Evolutionary conservation across 2,888 invertebrate genomes (phyloP).

Genomic region (Hypomecis atomaria): DNA sequence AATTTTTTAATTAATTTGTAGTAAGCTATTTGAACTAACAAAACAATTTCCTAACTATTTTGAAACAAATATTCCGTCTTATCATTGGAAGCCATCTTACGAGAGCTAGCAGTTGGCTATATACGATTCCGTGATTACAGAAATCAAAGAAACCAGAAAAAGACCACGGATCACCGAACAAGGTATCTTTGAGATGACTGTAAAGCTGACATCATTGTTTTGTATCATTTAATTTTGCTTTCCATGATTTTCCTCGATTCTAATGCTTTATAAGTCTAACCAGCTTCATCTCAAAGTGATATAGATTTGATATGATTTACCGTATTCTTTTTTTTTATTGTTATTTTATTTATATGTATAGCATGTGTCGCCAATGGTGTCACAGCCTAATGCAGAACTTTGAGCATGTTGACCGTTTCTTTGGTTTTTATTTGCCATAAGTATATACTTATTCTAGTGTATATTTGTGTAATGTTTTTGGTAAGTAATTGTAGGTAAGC

Average conservation of each 20-base stretch:
- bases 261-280: conserved; percentile 56
- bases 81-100: neutral
- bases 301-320: conserved; percentile 50
- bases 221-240: conserved; percentile 50
- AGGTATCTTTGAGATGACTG: conserved; percentile 84
- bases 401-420: conserved; percentile 27
- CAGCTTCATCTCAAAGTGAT: conserved; percentile 59
- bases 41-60: neutral
- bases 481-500: conserved; percentile 8
- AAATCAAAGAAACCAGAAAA: conserved; percentile 92
- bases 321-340: conserved; percentile 33
- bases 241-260: conserved; percentile 27
- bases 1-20: conserved; percentile 34
- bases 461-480: conserved; percentile 7
- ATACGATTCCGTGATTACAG: conserved; percentile 83
- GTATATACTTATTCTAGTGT: conserved; percentile 4
- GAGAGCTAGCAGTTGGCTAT: conserved; percentile 49
- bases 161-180: conserved; percentile 87
- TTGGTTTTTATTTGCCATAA: conserved; percentile 21
- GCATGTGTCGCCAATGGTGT: conserved; percentile 64
- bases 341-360: conserved; percentile 38
- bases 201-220: conserved; percentile 46
- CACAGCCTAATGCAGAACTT: conserved; percentile 52
- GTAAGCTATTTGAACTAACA: conserved; percentile 34
- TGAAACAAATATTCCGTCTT: neutral